A percentile compares a stretch with the other conserved stretches of the same genome.
These are phyloP conservation scores for Blastomussa wellsi DNA, from an alignment of 92 coral and sea anemone genomes.

Conservation along the genomic window DNA sequence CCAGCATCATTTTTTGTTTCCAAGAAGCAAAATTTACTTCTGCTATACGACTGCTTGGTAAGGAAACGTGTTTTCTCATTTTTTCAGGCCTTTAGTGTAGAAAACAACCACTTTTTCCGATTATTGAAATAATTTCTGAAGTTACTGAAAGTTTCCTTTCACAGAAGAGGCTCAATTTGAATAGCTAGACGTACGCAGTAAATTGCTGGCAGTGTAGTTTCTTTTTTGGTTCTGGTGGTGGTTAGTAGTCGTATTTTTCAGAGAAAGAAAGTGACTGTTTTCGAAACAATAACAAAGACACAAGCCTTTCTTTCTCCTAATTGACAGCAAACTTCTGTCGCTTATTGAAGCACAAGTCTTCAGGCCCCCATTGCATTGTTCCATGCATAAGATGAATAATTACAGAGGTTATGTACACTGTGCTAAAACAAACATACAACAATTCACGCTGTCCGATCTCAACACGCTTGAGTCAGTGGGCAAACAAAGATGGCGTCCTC, in stretches of 20 bases:
- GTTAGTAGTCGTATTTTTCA: not conserved
- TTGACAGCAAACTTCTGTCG: not conserved
- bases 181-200: not conserved
- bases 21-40: too few species aligned
- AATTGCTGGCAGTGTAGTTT: not conserved
- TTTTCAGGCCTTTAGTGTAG: too few species aligned
- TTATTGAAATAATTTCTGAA: not conserved
- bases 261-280: not conserved
- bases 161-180: not conserved
- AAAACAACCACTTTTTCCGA: not conserved
- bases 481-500: constrained; percentile 28
- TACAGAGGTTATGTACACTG: constrained; percentile 2
- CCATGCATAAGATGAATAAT: not conserved
- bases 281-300: not conserved
- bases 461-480: constrained; percentile 1
- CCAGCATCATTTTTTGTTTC: too few species aligned
- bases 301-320: not conserved
- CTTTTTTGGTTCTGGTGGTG: not conserved
- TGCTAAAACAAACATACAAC: constrained; percentile 29
- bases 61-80: too few species aligned
- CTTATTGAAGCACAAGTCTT: not conserved
- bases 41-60: too few species aligned
- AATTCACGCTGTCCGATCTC: not conserved
- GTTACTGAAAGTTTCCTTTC: not conserved
- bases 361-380: not conserved